A percentile compares a stretch with the other conserved stretches of the same genome.
Evolutionary conservation across 92 coral and sea anemone species (phyloP).

Genomic region (Paragorgia papillata): DNA sequence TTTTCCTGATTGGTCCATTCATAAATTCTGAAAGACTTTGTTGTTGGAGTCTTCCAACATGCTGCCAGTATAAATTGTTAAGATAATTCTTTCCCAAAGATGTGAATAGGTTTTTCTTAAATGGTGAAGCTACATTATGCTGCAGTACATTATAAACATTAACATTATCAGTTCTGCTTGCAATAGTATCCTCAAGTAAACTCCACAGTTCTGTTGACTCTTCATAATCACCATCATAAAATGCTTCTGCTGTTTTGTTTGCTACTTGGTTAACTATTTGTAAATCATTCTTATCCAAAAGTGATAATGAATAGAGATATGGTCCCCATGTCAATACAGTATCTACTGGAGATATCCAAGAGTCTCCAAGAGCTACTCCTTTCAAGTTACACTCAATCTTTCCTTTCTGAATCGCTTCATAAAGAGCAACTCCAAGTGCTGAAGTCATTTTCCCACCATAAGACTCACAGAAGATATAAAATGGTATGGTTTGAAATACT

Average conservation of each 20-base stretch:
- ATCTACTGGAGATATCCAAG: constrained; percentile 98
- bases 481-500: constrained; percentile 72
- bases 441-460: constrained; percentile 98
- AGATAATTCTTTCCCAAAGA: constrained; percentile 48
- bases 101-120: constrained; percentile 15
- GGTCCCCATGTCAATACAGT: constrained; percentile 91
- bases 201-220: constrained; percentile 79
- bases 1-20: constrained; percentile 95
- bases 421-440: constrained; percentile 89
- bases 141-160: constrained; percentile 82
- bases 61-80: constrained; percentile 66
- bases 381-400: constrained; percentile 71
- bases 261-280: constrained; percentile 67
- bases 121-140: constrained; percentile 67
- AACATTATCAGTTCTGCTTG: constrained; percentile 75
- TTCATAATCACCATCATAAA: constrained; percentile 63
- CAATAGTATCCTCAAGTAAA: constrained; percentile 64
- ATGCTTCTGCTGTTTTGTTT: constrained; percentile 79
- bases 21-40: constrained; percentile 71
- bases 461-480: constrained; percentile 93
- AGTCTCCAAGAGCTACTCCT: constrained; percentile 95
- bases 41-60: constrained; percentile 71
- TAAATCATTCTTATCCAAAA: constrained; percentile 72
- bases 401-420: constrained; percentile 67
- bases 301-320: constrained; percentile 81